Percentiles rank a stretch among this genome's conserved stretches.
These are phyloP conservation scores for Craseonycteris thonglongyai DNA, from an alignment of 2,113 vertebrate species.

Conservation along the genomic window DNA sequence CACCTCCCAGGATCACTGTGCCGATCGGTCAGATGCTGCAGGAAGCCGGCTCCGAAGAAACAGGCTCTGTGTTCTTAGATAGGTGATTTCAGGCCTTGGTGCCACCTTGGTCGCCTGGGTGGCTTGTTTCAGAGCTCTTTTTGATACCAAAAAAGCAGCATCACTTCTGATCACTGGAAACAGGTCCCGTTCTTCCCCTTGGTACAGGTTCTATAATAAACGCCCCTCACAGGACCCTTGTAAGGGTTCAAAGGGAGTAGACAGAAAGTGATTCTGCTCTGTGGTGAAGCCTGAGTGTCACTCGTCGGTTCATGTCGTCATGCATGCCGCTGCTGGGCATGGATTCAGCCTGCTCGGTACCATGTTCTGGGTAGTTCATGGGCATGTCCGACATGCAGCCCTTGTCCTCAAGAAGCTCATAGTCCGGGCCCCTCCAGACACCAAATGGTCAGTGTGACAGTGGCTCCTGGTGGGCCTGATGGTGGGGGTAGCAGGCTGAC, in stretches of 20 bases:
- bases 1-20: not conserved
- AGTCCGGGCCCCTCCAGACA: not conserved
- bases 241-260: not conserved
- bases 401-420: not conserved
- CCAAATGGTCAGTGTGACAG: not conserved
- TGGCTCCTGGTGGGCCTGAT: not conserved
- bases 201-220: not conserved
- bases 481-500: not conserved
- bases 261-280: not conserved
- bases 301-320: not conserved
- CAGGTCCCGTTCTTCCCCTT: not conserved
- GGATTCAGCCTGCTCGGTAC: not conserved
- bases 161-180: not conserved
- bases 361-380: not conserved
- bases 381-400: not conserved
- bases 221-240: rapidly evolving
- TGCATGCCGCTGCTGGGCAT: not conserved
- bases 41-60: not conserved
- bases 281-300: not conserved
- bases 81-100: not conserved
- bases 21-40: rapidly evolving
- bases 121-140: not conserved
- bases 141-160: not conserved
- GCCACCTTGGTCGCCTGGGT: not conserved
- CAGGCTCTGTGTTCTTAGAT: not conserved